Percentiles rank a stretch among this genome's conserved stretches.
Evolutionary conservation across 2,888 invertebrate species (phyloP).

Genomic region (Standfussiana lucernea): DNA sequence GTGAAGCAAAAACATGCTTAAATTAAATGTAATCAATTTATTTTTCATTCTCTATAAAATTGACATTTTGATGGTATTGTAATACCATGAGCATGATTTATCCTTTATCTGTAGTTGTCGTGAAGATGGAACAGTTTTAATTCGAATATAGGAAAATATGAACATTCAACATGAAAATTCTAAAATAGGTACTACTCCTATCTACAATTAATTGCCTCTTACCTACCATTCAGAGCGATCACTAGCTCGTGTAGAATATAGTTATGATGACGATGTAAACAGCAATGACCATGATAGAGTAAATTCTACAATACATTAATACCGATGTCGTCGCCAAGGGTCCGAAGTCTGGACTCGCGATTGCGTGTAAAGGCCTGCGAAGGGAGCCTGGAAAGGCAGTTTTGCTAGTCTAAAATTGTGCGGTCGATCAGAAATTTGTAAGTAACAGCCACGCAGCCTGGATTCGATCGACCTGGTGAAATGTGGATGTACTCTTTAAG

Average conservation of each 20-base stretch:
- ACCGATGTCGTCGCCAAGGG: slow-evolving; percentile 15
- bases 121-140: not conserved
- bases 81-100: not conserved
- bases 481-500: not conserved
- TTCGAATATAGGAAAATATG: too few relatives aligned
- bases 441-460: not conserved
- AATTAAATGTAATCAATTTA: not conserved
- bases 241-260: not conserved
- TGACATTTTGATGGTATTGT: not conserved
- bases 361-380: slow-evolving; percentile 2
- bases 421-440: not conserved
- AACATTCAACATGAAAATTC: too few relatives aligned
- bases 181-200: too few relatives aligned
- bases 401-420: not conserved
- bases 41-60: not conserved
- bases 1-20: slow-evolving; percentile 8
- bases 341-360: not conserved
- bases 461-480: not conserved
- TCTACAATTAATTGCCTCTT: not conserved
- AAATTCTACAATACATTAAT: not conserved
- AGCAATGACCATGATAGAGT: not conserved
- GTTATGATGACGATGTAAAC: not conserved
- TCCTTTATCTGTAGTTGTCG: not conserved
- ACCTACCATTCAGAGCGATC: not conserved
- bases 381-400: too few relatives aligned